These are phyloP conservation scores for Heliconius nattereri DNA, from an alignment of 1,140 invertebrate species.

Conservation along the genomic window DNA sequence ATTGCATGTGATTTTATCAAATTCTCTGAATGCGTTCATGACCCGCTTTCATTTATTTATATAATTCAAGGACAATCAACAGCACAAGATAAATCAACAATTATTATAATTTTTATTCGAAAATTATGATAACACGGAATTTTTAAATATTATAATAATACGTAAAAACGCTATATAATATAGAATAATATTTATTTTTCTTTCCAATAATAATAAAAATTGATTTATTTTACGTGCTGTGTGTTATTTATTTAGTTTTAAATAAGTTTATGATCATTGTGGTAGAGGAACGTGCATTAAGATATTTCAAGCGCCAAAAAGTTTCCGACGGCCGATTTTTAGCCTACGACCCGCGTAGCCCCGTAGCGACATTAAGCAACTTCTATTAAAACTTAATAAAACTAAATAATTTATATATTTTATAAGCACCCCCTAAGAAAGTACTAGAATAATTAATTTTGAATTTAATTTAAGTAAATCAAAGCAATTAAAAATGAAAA, in stretches of 20 bases:
- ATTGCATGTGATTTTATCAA: conserved; percentile 43
- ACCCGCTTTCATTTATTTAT: conserved; percentile 45
- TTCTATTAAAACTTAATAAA: conserved; percentile 28
- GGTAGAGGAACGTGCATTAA: conserved; percentile 8
- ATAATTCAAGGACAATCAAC: conserved; percentile 41
- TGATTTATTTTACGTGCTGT: background rate
- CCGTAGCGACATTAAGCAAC: conserved; percentile 43
- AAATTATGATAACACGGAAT: conserved; percentile 1
- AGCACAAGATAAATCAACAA: conserved; percentile 10
- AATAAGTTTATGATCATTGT: background rate
- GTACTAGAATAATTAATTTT: background rate
- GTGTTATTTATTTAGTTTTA: background rate
- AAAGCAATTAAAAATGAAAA: background rate
- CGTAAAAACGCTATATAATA: conserved; percentile 47
- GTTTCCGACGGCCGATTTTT: conserved; percentile 73
- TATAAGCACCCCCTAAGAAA: background rate
- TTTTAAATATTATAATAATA: background rate
- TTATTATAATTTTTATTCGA: conserved; percentile 26
- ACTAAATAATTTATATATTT: background rate
- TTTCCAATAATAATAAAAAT: background rate
- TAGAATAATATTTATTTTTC: conserved; percentile 39
- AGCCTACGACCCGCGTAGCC: conserved; percentile 66
- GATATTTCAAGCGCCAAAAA: conserved; percentile 42
- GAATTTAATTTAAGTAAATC: background rate
- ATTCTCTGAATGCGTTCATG: conserved; percentile 48